These are phyloP conservation scores for Neria commutata DNA, from an alignment of 2,888 invertebrate species.

Conservation along the genomic window DNA sequence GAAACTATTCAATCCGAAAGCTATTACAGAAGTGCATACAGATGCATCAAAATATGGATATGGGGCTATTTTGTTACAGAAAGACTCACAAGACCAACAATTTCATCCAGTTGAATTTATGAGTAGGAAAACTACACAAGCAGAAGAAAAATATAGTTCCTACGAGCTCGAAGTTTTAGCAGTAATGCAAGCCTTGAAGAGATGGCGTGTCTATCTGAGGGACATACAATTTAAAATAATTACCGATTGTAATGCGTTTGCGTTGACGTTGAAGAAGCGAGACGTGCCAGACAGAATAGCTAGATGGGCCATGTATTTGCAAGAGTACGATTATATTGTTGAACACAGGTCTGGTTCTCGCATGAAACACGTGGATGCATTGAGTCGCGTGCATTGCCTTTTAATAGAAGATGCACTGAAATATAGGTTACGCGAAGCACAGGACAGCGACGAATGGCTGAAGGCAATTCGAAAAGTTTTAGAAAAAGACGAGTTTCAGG, in stretches of 20 bases:
- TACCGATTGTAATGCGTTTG: constrained; percentile 34
- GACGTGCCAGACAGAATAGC: constrained; percentile 29
- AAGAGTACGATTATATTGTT: neutral
- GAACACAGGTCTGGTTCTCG: constrained; percentile 7
- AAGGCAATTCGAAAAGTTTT: neutral
- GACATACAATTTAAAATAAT: constrained; percentile 27
- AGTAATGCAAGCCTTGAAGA: constrained; percentile 36
- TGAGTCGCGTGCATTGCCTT: constrained; percentile 16
- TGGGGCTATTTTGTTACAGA: constrained; percentile 32
- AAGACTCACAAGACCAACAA: constrained; percentile 20
- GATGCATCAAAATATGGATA: constrained; percentile 33
- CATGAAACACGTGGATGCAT: constrained; percentile 30
- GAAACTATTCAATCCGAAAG: constrained; percentile 27
- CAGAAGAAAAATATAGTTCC: constrained; percentile 29
- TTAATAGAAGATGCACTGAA: neutral
- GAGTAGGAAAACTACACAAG: constrained; percentile 26
- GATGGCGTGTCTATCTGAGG: constrained; percentile 32
- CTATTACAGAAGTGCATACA: constrained; percentile 32
- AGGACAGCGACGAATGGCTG: neutral
- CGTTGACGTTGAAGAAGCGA: constrained; percentile 26
- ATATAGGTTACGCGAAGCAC: neutral
- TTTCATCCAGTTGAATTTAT: constrained; percentile 26
- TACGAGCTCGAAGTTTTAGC: constrained; percentile 44
- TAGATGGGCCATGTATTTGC: constrained; percentile 16
- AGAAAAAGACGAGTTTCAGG: neutral